A percentile compares a stretch with the other conserved stretches of the same genome.
Evolutionary conservation across 2,113 vertebrate genomes (phyloP).

Genomic region (Oceanodroma tethys): DNA sequence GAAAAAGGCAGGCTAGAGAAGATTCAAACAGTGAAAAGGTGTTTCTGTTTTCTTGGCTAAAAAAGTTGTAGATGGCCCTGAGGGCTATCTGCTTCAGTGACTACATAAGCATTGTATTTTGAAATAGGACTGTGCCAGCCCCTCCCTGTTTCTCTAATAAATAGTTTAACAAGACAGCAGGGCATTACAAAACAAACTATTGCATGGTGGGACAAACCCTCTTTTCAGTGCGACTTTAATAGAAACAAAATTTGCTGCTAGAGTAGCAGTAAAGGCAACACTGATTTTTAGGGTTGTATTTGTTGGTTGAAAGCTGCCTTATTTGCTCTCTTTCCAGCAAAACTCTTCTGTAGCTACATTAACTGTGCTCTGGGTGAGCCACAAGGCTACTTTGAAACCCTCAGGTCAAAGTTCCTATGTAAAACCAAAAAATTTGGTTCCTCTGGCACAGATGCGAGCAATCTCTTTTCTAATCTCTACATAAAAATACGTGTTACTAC

Average conservation of each 20-base stretch:
- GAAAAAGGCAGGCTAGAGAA: background rate
- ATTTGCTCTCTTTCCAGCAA: background rate
- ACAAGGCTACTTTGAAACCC: background rate
- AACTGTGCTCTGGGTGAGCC: background rate
- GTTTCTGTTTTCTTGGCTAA: background rate
- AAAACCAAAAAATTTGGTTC: background rate
- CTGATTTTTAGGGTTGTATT: background rate
- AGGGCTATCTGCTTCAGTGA: background rate
- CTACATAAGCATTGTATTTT: background rate
- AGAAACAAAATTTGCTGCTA: background rate
- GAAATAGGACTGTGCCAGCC: background rate
- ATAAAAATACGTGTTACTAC: background rate
- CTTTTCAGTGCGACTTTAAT: background rate
- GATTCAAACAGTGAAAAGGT: background rate
- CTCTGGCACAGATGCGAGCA: background rate
- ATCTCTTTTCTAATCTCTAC: background rate
- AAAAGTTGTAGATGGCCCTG: background rate
- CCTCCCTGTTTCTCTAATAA: background rate
- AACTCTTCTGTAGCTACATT: background rate
- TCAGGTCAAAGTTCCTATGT: background rate
- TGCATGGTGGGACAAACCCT: background rate
- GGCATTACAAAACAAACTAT: background rate
- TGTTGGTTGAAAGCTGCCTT: background rate
- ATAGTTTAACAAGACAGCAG: background rate
- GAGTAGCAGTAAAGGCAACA: background rate